These are phyloP conservation scores for Bombyx mandarina DNA, from an alignment of 1,140 invertebrate species.

Conservation along the genomic window DNA sequence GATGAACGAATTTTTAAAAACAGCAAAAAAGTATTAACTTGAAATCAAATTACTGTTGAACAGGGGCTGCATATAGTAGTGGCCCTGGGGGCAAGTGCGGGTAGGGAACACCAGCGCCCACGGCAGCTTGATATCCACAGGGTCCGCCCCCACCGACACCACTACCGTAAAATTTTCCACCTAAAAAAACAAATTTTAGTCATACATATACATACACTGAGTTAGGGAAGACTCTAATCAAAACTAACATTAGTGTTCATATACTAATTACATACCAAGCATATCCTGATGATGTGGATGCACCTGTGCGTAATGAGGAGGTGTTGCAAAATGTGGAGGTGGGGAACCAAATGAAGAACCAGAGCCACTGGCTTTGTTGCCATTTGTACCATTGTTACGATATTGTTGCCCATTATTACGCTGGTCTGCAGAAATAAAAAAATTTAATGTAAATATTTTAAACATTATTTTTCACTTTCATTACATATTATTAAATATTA, in stretches of 20 bases:
- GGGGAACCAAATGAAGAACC: constrained; percentile 59
- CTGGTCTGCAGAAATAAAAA: constrained; percentile 23
- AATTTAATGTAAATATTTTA: background rate
- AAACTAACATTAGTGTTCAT: background rate
- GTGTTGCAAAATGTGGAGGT: constrained; percentile 54
- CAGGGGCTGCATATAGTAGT: constrained; percentile 62
- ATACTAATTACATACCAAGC: constrained; percentile 36
- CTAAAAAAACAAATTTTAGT: constrained; percentile 15
- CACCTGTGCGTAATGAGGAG: constrained; percentile 54
- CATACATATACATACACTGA: constrained; percentile 1
- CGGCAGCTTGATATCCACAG: constrained; percentile 65
- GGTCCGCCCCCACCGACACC: constrained; percentile 62
- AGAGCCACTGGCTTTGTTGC: constrained; percentile 49
- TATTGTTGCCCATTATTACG: constrained; percentile 55
- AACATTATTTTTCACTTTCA: background rate
- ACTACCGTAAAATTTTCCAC: constrained; percentile 64
- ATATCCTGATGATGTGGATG: constrained; percentile 62
- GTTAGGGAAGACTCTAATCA: background rate
- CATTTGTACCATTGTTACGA: constrained; percentile 45
- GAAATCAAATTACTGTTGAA: constrained; percentile 54
- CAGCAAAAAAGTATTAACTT: constrained; percentile 1
- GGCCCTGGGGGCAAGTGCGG: constrained; percentile 61
- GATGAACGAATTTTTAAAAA: no score
- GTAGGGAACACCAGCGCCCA: constrained; percentile 55
- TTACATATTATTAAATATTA: background rate